These are phyloP conservation scores for Chelon auratus DNA, from an alignment of 2,797 vertebrate species.

Conservation along the genomic window DNA sequence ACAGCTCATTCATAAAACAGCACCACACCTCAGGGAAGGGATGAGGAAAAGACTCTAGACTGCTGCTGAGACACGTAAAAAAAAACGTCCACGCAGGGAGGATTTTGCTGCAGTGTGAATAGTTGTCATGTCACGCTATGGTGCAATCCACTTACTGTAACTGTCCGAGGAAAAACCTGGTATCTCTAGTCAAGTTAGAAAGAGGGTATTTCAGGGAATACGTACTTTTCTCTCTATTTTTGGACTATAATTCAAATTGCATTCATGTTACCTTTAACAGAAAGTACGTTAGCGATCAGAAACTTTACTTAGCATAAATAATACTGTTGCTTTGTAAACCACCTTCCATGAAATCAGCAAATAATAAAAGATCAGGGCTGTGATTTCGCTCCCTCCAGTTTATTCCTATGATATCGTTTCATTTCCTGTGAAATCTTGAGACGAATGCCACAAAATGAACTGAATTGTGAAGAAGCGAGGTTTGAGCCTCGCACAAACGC, in stretches of 20 bases:
- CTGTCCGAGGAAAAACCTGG: slow-evolving; percentile 10
- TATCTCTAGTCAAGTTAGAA: slow-evolving; percentile 1
- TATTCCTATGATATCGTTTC: no score
- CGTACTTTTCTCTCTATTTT: background rate
- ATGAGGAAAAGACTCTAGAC: slow-evolving; percentile 49
- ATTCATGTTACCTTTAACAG: background rate
- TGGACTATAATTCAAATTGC: background rate
- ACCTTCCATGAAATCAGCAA: no score
- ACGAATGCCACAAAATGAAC: no score
- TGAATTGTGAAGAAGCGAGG: no score
- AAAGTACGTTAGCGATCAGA: background rate
- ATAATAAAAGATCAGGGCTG: no score
- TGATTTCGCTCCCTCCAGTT: no score
- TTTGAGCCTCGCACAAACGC: no score
- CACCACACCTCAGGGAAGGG: slow-evolving; percentile 66
- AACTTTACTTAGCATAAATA: background rate
- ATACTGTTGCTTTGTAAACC: background rate
- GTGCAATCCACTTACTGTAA: slow-evolving; percentile 40
- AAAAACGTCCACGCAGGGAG: slow-evolving; percentile 42
- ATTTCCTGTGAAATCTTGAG: no score
- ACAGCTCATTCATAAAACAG: slow-evolving; percentile 81
- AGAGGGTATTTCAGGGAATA: background rate
- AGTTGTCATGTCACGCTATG: slow-evolving; percentile 22
- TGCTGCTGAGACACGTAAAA: slow-evolving; percentile 50
- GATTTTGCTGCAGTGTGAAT: slow-evolving; percentile 69